Base-by-base conservation (phyloP, 2,888 invertebrate species). In the Bellardia pandia region DNA sequence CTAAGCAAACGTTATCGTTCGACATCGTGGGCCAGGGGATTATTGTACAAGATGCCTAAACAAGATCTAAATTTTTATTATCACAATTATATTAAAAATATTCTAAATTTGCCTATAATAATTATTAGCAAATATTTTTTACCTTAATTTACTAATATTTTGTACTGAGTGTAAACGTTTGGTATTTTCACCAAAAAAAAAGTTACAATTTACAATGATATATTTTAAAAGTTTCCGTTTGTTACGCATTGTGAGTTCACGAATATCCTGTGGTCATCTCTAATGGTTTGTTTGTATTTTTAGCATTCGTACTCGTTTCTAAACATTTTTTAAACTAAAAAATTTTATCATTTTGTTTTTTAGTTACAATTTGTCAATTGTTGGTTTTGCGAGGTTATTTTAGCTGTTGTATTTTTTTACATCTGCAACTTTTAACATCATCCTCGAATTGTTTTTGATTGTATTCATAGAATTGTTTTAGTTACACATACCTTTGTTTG, bases 241-340 rank as follows among this genome's bases (percentile, higher is more conserved):
- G 48, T 33, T 53, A 85, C 74, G 74, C 74, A 85, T 62, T 74
- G 78, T 74, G 74, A 75, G 75, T 76, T 85, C 64, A 76, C 80
- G 71, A 79, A 79, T 76, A 72, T 86, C 86, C 86, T 86, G 79
- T 79, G 86, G 83, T 79, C 64, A 83, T 83, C 69, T 79, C 86
- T 86, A 83, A 83, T 83, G 76, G 79, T 79, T 66, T 62, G 75
- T 79, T 82, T 77, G 74, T 82, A 72, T 53, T 23, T 74, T 42
- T 45, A 66, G 40, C 30, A 75, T 51, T 74, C 16, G 40, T 76
- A 45, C 7, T 30, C 69, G 53, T 53, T 68, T 81, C 66, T 30
- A 14, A 33, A 37, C 13, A 48, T 60, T 51, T 84, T 23, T 66
- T 51, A 9, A 40, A 14, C 33, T 62, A 76, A 66, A 45, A 42